Percentiles rank a stretch among this genome's conserved stretches.
These are phyloP conservation scores for Belonocnema kinseyi DNA, from an alignment of 1,140 invertebrate species.

Conservation along the genomic window DNA sequence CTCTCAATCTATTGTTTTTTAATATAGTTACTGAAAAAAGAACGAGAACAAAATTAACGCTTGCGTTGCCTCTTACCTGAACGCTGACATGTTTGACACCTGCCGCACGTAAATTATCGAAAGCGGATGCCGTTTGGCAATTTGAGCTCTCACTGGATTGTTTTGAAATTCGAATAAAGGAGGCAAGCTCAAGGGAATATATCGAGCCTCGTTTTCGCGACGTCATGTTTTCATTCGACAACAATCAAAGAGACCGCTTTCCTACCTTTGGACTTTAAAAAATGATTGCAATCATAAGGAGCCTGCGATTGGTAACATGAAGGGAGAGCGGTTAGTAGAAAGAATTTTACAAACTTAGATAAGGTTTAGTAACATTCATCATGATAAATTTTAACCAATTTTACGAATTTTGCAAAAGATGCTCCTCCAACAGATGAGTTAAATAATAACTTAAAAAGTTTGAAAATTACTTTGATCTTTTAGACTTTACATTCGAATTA, in stretches of 20 bases:
- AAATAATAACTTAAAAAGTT: no score
- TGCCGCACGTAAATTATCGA: slow-evolving; percentile 49
- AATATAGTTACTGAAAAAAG: slow-evolving; percentile 27
- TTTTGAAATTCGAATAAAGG: slow-evolving; percentile 51
- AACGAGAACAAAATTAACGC: slow-evolving; percentile 38
- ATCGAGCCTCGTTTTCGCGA: slow-evolving; percentile 38
- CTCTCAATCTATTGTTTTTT: neutral
- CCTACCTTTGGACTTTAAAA: neutral
- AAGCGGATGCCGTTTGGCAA: slow-evolving; percentile 39
- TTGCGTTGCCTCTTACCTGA: slow-evolving; percentile 32
- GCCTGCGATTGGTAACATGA: no score
- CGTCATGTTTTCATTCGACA: neutral
- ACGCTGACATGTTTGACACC: slow-evolving; percentile 52
- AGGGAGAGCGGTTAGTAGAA: no score
- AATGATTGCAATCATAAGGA: neutral
- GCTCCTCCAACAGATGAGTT: no score
- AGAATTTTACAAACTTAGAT: no score
- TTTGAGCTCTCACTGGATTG: slow-evolving; percentile 34
- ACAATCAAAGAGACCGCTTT: neutral
- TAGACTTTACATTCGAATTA: no score
- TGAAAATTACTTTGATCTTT: no score
- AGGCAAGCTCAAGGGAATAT: slow-evolving; percentile 35
- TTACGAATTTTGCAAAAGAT: no score
- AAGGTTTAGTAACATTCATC: no score
- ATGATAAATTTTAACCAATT: no score